phyloP scores from a whole-genome alignment of 2,797 vertebrate species.

The Pseudochirops corinnae region DNA sequence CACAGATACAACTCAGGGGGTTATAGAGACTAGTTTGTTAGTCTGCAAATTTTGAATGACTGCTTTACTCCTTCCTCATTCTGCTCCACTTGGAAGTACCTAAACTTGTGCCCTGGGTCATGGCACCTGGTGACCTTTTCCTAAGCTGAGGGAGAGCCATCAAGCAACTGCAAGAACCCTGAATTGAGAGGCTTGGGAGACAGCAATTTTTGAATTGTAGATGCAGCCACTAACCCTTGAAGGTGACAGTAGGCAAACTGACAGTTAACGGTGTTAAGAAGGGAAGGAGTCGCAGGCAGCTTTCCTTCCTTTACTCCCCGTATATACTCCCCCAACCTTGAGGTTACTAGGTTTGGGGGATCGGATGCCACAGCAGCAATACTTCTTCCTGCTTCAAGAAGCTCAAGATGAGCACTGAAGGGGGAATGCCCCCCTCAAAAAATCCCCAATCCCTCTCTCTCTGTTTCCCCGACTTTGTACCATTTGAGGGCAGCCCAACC shows the following conservation, averaged over 20 bases:
- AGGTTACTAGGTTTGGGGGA: not conserved
- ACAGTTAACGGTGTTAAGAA: not conserved
- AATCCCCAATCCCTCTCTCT: not conserved
- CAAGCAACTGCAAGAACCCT: not conserved
- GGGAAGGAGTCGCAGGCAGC: not conserved
- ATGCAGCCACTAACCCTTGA: not conserved
- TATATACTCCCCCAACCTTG: not conserved
- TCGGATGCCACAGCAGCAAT: not conserved
- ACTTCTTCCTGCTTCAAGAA: not conserved
- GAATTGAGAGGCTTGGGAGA: not conserved
- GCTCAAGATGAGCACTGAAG: not conserved
- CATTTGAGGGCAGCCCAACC: not conserved
- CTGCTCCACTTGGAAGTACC: not conserved
- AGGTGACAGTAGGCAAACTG: not conserved
- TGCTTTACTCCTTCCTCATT: not conserved
- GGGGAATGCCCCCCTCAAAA: not conserved
- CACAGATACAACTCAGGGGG: not conserved
- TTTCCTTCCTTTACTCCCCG: not conserved
- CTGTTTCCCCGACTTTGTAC: not conserved
- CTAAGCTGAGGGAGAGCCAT: not conserved
- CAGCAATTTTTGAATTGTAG: not conserved
- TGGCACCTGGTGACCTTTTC: not conserved
- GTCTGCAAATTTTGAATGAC: not conserved
- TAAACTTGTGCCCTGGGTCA: not conserved
- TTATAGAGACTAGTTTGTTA: not conserved